A percentile compares a stretch with the other conserved stretches of the same genome.
phyloP scores from a whole-genome alignment of 2,113 vertebrate genomes.

The Salvelinus sp. region DNA sequence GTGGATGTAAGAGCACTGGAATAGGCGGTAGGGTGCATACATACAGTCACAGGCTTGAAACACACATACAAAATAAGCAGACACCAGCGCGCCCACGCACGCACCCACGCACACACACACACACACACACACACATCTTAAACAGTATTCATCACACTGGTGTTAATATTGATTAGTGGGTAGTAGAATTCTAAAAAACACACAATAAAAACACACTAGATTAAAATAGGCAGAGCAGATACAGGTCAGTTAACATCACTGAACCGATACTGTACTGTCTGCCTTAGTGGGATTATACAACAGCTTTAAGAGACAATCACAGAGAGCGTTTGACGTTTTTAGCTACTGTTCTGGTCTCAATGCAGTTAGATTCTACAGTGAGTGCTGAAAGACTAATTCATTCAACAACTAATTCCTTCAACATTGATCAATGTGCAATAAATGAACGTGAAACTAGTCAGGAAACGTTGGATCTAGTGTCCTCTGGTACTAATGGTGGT shows the following conservation, averaged over 20 bases:
- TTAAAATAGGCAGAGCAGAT: conserved; percentile 38
- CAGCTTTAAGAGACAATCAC: conserved; percentile 44
- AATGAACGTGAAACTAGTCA: neutral
- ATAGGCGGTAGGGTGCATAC: conserved; percentile 24
- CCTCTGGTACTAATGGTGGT: neutral
- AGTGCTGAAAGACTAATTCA: no score
- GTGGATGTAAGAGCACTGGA: conserved; percentile 24
- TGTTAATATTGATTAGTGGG: conserved; percentile 29
- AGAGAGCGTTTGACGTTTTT: conserved; percentile 27
- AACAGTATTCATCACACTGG: conserved; percentile 20
- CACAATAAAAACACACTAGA: conserved; percentile 16
- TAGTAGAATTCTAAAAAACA: neutral
- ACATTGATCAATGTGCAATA: neutral
- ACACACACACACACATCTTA: neutral
- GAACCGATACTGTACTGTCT: neutral
- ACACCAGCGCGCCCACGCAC: neutral
- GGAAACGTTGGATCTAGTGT: neutral
- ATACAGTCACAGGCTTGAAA: conserved; percentile 14
- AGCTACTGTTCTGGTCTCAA: neutral
- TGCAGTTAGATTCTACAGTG: no score
- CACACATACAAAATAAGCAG: conserved; percentile 13
- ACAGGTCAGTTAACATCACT: conserved; percentile 33
- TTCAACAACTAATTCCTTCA: no score
- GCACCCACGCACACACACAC: neutral
- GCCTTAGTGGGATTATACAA: conserved; percentile 42